Conservation (phyloP, 2,797 vertebrate genomes). For the Cirrhinus mrigala region DNA sequence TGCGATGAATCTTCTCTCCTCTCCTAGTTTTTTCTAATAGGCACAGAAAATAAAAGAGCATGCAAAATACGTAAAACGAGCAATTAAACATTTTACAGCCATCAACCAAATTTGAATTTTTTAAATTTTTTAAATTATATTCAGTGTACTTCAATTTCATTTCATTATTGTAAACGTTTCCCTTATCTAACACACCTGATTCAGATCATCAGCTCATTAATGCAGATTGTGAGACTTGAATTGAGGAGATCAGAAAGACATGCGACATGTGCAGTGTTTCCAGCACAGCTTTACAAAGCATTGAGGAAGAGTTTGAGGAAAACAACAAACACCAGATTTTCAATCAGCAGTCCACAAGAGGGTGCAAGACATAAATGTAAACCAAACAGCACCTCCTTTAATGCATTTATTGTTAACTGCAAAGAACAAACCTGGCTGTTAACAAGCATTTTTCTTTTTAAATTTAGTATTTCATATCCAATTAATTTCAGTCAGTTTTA, state of each 20-base stretch:
- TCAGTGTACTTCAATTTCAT: neutral
- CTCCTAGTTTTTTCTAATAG: constrained; percentile 85
- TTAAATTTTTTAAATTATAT: neutral
- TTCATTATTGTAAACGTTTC: no score
- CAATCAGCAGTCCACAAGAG: neutral
- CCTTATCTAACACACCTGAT: no score
- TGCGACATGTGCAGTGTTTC: neutral
- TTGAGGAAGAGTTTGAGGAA: neutral
- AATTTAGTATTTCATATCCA: neutral
- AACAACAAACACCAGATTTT: neutral
- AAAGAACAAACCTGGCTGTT: neutral
- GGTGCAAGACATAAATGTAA: neutral
- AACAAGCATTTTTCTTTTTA: neutral
- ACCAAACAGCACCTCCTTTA: neutral
- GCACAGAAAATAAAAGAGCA: neutral
- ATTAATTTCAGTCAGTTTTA: neutral
- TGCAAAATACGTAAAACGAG: neutral
- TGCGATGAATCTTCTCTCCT: constrained; percentile 83
- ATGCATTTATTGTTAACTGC: neutral
- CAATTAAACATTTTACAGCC: neutral
- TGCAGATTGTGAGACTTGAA: neutral
- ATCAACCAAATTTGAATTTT: neutral
- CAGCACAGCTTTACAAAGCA: neutral
- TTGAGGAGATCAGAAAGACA: neutral
- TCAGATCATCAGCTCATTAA: neutral